These are phyloP conservation scores for Epirrita christyi DNA, from an alignment of 2,888 invertebrate species.

Conservation along the genomic window DNA sequence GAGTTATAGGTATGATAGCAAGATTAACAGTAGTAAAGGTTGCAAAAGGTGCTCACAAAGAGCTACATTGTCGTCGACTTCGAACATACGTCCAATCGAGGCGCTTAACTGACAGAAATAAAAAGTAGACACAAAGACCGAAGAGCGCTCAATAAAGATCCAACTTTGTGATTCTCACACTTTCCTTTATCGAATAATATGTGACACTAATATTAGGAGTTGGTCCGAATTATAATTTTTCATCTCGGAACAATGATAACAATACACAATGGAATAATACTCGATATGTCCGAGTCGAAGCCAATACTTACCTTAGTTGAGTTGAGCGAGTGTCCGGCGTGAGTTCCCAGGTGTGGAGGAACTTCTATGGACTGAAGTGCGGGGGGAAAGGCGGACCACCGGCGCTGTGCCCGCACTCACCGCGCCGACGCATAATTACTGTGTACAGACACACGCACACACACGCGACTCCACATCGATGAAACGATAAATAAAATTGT, in stretches of 20 bases:
- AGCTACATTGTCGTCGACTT: conserved; percentile 71
- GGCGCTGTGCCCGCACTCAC: conserved; percentile 77
- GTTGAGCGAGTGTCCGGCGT: conserved; percentile 65
- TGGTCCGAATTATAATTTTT: conserved; percentile 44
- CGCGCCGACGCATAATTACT: conserved; percentile 81
- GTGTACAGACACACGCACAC: conserved; percentile 71
- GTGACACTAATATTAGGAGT: conserved; percentile 42
- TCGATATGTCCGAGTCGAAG: conserved; percentile 54
- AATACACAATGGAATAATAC: conserved; percentile 54
- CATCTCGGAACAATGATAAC: conserved; percentile 44
- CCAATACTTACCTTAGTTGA: conserved; percentile 36
- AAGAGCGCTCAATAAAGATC: conserved; percentile 30
- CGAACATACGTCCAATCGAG: conserved; percentile 62
- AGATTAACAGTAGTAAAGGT: conserved; percentile 74
- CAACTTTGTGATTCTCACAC: conserved; percentile 60
- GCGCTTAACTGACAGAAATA: conserved; percentile 80
- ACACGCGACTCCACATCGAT: conserved; percentile 62
- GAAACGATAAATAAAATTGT: conserved; percentile 80
- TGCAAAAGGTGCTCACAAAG: conserved; percentile 71
- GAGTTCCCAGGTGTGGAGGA: conserved; percentile 72
- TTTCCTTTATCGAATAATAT: conserved; percentile 50
- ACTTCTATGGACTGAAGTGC: conserved; percentile 54
- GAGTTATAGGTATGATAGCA: conserved; percentile 78
- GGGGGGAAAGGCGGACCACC: conserved; percentile 72
- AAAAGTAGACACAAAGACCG: conserved; percentile 68